Evolutionary conservation across 2,797 vertebrate species (phyloP), one percentile per base, ranked within the genome.

Genomic region (Orientallactaga sibirica): DNA sequence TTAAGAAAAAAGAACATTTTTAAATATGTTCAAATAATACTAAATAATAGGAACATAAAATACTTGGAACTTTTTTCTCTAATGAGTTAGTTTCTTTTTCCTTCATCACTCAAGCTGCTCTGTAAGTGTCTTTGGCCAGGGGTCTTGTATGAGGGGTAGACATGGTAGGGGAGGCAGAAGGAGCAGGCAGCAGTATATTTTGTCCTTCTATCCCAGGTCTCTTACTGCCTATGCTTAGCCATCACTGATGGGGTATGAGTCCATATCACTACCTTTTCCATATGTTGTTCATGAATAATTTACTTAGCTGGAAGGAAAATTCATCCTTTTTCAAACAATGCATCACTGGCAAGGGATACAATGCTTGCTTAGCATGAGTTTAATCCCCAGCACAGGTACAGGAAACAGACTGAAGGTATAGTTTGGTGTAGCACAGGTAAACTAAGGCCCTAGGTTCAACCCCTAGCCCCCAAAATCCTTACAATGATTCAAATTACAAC

Each of bases 1-100:
- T 90, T 91, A 90, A 95, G 33, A 73, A 93, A 93, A 79, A 86
- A 85, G 10, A 20, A 68, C 71, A 78, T 74, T 89, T 91, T 75
- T 8, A 48, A 48, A 48, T 85, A 4, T 55, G n/a, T 48, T 89
- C 8, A 80, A 93, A 61, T 92, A 61, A 75, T 74, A 84, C n/a
- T 87, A 85, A 84, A 81, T 64, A 66, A 33, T 68, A 68, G 64
- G 4, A 75, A 79, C 8, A 86, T 27, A 80, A 86, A 85, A 55
- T 83, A 7, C 20, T 70, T 55, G 29, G 3, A 27, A 27, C 14
- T 33, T 77, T 96, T 78, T 41, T 16, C 11, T 16, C 90, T 55
- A 91, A 33, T 91, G n/a, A 89, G 3, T 58, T 86, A 85, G 61
- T 75, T 88, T 41, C 7, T 29, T 2, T 91, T 88, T 20, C 22